Conservation (phyloP, 2,888 invertebrate genomes). For the Melikaiella ostensackeni region DNA sequence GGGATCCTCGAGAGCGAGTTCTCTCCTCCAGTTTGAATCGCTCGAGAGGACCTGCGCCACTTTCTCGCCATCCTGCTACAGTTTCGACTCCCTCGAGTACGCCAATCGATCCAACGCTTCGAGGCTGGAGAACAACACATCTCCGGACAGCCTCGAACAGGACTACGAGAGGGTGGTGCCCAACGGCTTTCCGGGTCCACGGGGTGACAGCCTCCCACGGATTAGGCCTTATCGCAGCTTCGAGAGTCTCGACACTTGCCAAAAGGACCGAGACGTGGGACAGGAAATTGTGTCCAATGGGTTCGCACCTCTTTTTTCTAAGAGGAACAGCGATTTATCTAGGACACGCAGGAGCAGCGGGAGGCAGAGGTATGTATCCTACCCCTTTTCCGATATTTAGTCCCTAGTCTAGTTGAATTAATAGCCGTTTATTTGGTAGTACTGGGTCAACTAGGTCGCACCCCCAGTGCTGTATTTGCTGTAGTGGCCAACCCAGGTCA, state of each 20-base stretch:
- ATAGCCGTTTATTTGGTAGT: conserved; percentile 14
- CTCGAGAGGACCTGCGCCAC: conserved; percentile 85
- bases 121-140: conserved; percentile 74
- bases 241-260: conserved; percentile 77
- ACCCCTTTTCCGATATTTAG: conserved; percentile 6
- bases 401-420: conserved; percentile 13
- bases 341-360: conserved; percentile 54
- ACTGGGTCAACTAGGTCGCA: conserved; percentile 26
- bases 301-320: conserved; percentile 66
- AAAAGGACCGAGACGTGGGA: conserved; percentile 60
- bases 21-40: conserved; percentile 91
- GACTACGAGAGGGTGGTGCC: conserved; percentile 70
- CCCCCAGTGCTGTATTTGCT: not conserved
- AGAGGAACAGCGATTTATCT: conserved; percentile 67
- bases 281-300: conserved; percentile 61
- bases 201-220: conserved; percentile 61
- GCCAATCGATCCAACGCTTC: conserved; percentile 69
- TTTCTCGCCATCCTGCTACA: conserved; percentile 78
- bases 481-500: not conserved
- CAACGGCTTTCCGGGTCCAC: conserved; percentile 60
- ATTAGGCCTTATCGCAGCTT: conserved; percentile 78
- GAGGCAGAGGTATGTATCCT: conserved; percentile 50
- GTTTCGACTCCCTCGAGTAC: conserved; percentile 79
- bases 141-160: conserved; percentile 79
- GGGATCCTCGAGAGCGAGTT: conserved; percentile 86